These are phyloP conservation scores for Lampris megalopsis DNA, from an alignment of 2,113 vertebrate species.

Conservation along the genomic window DNA sequence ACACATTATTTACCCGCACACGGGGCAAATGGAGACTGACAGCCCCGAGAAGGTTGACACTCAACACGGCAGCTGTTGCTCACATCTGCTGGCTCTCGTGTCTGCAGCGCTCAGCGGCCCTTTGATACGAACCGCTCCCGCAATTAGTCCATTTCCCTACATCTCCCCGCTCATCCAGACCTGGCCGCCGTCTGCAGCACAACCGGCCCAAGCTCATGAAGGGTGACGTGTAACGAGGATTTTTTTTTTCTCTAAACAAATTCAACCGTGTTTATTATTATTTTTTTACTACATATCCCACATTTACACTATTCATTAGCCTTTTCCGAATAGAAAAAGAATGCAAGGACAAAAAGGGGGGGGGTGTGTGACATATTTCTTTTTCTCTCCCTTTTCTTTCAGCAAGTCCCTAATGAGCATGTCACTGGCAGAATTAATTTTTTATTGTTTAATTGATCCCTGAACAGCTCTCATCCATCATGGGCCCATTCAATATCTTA, in stretches of 20 bases:
- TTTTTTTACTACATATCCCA: background rate
- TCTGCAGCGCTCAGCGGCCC: constrained; percentile 68
- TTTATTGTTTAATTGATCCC: constrained; percentile 82
- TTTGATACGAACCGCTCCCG: constrained; percentile 70
- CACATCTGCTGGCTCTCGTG: constrained; percentile 74
- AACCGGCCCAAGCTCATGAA: constrained; percentile 13
- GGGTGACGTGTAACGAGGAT: constrained; percentile 5
- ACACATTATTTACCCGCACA: constrained; percentile 72
- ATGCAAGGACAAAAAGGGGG: constrained; percentile 15
- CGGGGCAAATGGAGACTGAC: constrained; percentile 73
- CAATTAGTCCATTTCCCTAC: constrained; percentile 70
- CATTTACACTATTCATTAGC: background rate
- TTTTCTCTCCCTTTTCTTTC: constrained; percentile 48
- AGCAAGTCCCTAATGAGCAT: constrained; percentile 80
- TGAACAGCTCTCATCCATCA: constrained; percentile 81
- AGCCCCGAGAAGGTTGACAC: constrained; percentile 68
- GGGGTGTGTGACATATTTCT: constrained; percentile 48
- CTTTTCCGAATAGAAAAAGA: background rate
- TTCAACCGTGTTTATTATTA: no score
- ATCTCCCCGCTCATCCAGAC: constrained; percentile 36
- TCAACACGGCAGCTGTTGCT: constrained; percentile 76
- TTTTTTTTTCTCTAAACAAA: background rate
- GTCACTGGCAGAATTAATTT: constrained; percentile 81
- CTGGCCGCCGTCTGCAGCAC: constrained; percentile 33
- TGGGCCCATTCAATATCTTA: constrained; percentile 70